Conservation (phyloP, 2,113 vertebrate genomes). For the Oncorhynchus keta region DNA sequence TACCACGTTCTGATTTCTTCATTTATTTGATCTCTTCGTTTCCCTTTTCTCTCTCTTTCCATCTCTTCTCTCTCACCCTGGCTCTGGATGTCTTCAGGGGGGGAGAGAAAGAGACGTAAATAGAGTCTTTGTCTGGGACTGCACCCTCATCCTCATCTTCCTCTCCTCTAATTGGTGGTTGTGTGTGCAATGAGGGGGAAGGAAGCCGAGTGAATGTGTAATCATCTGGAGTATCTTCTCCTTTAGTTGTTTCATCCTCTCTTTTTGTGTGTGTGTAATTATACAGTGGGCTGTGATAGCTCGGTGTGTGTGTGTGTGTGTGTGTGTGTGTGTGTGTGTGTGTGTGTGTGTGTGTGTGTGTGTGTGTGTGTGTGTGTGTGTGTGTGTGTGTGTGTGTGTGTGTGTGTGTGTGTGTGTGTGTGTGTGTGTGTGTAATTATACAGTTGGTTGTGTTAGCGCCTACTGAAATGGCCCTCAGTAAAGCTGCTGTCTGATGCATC, state of each 20-base stretch:
- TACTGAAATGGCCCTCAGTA: neutral
- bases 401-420: conserved; percentile 9
- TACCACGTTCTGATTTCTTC: conserved; percentile 54
- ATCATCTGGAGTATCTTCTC: conserved; percentile 78
- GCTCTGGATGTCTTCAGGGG: neutral
- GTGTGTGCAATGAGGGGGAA: conserved; percentile 73
- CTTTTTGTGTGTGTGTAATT: conserved; percentile 77
- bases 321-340: conserved; percentile 13
- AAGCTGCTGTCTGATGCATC: neutral
- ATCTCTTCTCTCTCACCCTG: conserved; percentile 9
- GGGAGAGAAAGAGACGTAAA: neutral
- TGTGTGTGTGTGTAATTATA: conserved; percentile 10
- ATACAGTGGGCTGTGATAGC: conserved; percentile 58
- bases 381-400: conserved; percentile 47
- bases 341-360: conserved; percentile 6
- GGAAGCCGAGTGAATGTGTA: conserved; percentile 79
- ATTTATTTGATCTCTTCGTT: conserved; percentile 65
- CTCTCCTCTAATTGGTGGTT: conserved; percentile 76
- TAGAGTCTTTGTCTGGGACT: neutral
- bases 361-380: conserved; percentile 53
- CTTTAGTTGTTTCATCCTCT: conserved; percentile 72
- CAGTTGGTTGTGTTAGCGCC: neutral
- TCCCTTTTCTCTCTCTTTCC: conserved; percentile 49
- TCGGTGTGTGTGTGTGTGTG: neutral
- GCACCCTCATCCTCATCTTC: neutral